Evolutionary conservation across 1,140 invertebrate genomes (phyloP), one percentile per base, ranked within the genome.

Genomic region (Orussus abietinus): DNA sequence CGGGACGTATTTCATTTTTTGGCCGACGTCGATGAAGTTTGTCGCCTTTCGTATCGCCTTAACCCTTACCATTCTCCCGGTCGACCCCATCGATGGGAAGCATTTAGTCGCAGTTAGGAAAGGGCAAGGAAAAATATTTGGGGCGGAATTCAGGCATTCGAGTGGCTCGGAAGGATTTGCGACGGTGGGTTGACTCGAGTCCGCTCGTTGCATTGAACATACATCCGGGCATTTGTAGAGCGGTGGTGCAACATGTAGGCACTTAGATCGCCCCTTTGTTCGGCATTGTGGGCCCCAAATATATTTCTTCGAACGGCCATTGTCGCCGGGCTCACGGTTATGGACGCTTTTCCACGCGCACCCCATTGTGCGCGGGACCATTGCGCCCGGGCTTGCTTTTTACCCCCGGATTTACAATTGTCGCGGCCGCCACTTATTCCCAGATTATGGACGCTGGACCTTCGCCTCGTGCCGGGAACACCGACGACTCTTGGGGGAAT

Each of bases 181-280:
- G 6, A 25, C 6, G 22, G 22, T 25, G 6, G 22, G n/a, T 25
- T n/a, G 22, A 25, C 22, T n/a, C 22, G n/a, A 25, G 6, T 25
- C 22, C 22, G 6, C n/a, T 25, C 22, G 22, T 7, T 40, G 26
- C 50, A 53, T 55, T 38, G 51, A 42, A 39, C 53, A 26, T 19
- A 51, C 48, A 56, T 56, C 54, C 54, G 54, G 54, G 42, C 44
- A 51, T 53, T 56, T 56, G 48, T 53, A 14, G 15, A n/a, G 34
- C 10, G 11, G 21, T 38, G 17, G 45, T 38, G 47, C 51, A 55
- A 55, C 47, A 55, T 50, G 53, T 55, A 52, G 50, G 41, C 53
- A 55, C 53, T 55, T 55, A 47, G 47, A 53, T 47, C 43, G 50
- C 37, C 42, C 40, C 35, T 49, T 53, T 53, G 47, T 50, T 32